Evolutionary conservation across 37 sponge, comb jelly and placozoan species (phyloP), one percentile per base, ranked within the genome.

Genomic region (Ephydatia muelleri): DNA sequence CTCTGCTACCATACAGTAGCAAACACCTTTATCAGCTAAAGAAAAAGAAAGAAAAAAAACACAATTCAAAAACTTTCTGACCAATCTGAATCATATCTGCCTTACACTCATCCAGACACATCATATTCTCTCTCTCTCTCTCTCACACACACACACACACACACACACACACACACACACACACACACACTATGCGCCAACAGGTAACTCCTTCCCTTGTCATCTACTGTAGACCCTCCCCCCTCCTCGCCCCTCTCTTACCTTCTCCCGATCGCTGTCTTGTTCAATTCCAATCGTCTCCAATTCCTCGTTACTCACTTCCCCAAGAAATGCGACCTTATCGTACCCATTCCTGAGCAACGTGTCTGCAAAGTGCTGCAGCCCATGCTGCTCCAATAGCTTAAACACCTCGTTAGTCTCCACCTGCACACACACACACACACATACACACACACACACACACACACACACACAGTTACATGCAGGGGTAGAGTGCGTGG

Each of bases 291-390:
- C 91, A 43, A 87, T 77, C 34, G 90, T 91, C 29, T 28, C 2
- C 47, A 93, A 65, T 33, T 93, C 94, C 2, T 69, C 75, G 3
- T 84, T 82, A 11, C 85, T 30, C 3, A 88, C 82, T 12, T 93
- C 94, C 25, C 66, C 33, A 25, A 93, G 35, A 37, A 86, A 93
- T 2, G 81, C 83, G 1, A 87, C 40, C 37, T 89, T 87, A 67
- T 93, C 94, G 27, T 85, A 93, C 1, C 94, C 94, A 84, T 87
- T 90, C 29, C 40, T 40, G 36, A 90, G 70, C 74, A 93, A 75
- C 22, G 43, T 5, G 13, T 87, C 68, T 12, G 79, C 13, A 68
- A 71, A 90, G 21, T 87, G 84, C 43, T 65, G 76, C 74, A 90
- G 43, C 25, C 82, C 82, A 67, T 89, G 65, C 21, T 35, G 11